Evolutionary conservation across 1,140 invertebrate species (phyloP), one percentile per base, ranked within the genome.

Genomic region (Parasteatoda tepidariorum): DNA sequence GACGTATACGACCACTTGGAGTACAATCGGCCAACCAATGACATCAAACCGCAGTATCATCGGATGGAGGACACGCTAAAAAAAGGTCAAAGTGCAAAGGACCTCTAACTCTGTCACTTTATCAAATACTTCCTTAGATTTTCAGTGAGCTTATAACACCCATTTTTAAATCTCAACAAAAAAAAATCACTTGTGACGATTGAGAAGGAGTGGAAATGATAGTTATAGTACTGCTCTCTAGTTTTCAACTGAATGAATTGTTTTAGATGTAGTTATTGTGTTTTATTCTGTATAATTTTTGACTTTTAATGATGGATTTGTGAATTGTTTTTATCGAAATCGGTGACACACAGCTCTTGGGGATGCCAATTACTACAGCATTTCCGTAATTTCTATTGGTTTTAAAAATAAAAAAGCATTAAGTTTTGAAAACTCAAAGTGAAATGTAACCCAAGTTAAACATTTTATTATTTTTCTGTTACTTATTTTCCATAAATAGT

Each of bases 1-100:
- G 71, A 34, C 66, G 89, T 93, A 87, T 97, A 97, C 86, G 96
- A 97, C 89, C 94, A 95, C 88, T 89, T 97, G 79, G 94, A 96
- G 88, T 95, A 96, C 87, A 94, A 93, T 15, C 91, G 95, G 78
- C 94, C 95, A 0, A 92, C 92, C 11, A 94, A 92, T 85, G 87
- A 88, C 66, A 86, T 87, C 57, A 95, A 95, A 87, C 93, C 94
- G 3, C 94, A 96, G 87, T 96, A 96, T 88, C 95, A 95, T 87
- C 91, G 92, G 84, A 94, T 95, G 93, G 90, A 79, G 13, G 70
- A 68, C n/a, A 84, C 73, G 61, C 33, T 79, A 33, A 73, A 62
- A 48, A 85, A 85, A 64, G 81, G 81, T 26, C 81, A 83, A 66
- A 48, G 24, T n/a, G 31, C 78, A 11, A 82, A 82, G 33, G 78